Conservation (phyloP, 2,797 vertebrate genomes). For the Novumbra hubbsi region DNA sequence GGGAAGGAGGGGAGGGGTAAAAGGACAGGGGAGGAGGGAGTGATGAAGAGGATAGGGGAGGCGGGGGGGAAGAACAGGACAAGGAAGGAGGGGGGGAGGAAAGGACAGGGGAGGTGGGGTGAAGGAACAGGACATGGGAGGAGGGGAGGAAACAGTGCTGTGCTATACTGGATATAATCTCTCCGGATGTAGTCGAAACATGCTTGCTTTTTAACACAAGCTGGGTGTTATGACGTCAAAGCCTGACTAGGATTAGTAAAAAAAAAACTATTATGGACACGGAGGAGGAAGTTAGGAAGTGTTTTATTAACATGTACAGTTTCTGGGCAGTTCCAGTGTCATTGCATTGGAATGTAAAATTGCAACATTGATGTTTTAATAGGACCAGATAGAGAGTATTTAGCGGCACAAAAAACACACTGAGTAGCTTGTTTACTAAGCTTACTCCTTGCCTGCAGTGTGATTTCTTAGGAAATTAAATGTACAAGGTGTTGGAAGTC, state of each 20-base stretch:
- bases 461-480: no score
- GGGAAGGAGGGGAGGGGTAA: not conserved
- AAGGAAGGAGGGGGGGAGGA: not conserved
- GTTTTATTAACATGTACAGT: not conserved
- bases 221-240: not conserved
- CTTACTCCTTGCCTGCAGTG: no score
- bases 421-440: no score
- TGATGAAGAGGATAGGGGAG: not conserved
- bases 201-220: not conserved
- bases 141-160: not conserved
- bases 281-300: not conserved
- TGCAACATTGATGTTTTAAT: no score
- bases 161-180: conserved; percentile 35
- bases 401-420: no score
- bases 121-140: not conserved
- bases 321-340: not conserved
- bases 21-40: not conserved
- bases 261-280: conserved; percentile 14
- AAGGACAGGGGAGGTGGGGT: conserved; percentile 4
- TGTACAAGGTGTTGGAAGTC: no score
- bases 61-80: not conserved
- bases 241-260: not conserved
- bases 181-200: conserved; percentile 17
- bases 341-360: no score
- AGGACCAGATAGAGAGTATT: no score